Base-by-base conservation (phyloP, 35 echinoderm and acorn worm species). In the Strongylocentrotus purpuratus region DNA sequence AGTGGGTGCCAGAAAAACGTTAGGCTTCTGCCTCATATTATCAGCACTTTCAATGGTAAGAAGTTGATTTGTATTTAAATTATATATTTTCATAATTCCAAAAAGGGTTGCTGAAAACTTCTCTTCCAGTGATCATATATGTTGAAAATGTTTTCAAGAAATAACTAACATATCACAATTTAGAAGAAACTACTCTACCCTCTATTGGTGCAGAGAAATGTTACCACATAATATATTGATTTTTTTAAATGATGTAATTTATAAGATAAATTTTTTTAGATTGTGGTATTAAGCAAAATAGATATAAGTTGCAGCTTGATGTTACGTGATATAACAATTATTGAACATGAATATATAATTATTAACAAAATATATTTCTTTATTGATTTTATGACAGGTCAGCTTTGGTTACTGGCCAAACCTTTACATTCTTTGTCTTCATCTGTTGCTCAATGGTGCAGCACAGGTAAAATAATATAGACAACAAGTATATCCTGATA, bases 11-110 rank as follows among this genome's bases (percentile, higher is more conserved):
- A 32, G 95, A 32, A 71, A 58, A 55, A 97, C 97, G 35, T 89
- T 97, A 31, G 86, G 92, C 9, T 48, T 47, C 88, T 96, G 95
- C 48, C 70, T 97, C 20, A 47, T 97, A 32, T 59, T 59, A 85
- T 87, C 97, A 32, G 95, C 95, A 32, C 10, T 94, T 0, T 97
- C 97, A 31, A 96, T 97, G 97, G 97, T 97, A 96, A 96, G 47
- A 18, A 86, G 20, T 78, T 78, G 20, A 7, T 22, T 78, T 78
- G 65, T 14, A 9, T 59, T 59, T 78, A n/a, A 0, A n/a, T 59
- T 10, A 12, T 5, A 7, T 78, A 22, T 28, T 78, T 78, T 4
- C 7, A 22, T 78, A 78, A 78, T 78, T 22, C 20, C 20, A 15
- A 55, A 2, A 12, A 9, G 50, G 15, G 50, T 2, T 55, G 50